Base-by-base conservation (phyloP, 2,113 vertebrate genomes). In the Erythrocercus mccallii region DNA sequence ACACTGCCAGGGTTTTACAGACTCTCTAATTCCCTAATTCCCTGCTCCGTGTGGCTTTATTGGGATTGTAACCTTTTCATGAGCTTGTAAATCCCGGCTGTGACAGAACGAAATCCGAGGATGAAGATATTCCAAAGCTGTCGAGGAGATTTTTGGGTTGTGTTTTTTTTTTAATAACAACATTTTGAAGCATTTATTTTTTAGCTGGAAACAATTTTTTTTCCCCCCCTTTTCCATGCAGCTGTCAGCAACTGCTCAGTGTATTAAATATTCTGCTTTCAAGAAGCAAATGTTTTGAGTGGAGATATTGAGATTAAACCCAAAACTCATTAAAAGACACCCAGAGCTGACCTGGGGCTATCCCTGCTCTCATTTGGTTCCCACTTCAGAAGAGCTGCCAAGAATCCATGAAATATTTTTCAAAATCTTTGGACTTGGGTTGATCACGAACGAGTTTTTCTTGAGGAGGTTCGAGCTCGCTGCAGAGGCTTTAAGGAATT, bases 1-100 rank as follows among this genome's bases (percentile, higher is more conserved):
- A 30, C 15, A 2, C 20, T 21, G 51, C 81, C 86, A 53, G 30
- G 54, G 23, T 69, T 90, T 86, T 72, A 81, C 18, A 37, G 53
- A 21, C 53, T 25, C 38, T 1, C 14, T 28, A 51, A 95, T 90
- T 88, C 65, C 81, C 68, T 23, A 33, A 94, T 90, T 82, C 70
- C 76, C 64, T 14, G 91, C 38, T 60, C 82, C 1, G 1, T 3
- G 37, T 16, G 35, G 15, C 20, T 93, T 88, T 90, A 70, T 57
- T 83, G 87, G 61, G 64, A 86, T 60, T 69, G 50, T 81, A 94
- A 96, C 82, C 74, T 94, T 94, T 95, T 94, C 85, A 65, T 38
- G 87, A 94, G 88, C 48, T 50, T 78, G 76, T 90, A 92, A 95
- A 95, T 81, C 83, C 79, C 42, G 6, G 7, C 91, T 4, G 44